Base-by-base conservation (phyloP, 2,888 invertebrate species). In the Clepsis dumicolana region DNA sequence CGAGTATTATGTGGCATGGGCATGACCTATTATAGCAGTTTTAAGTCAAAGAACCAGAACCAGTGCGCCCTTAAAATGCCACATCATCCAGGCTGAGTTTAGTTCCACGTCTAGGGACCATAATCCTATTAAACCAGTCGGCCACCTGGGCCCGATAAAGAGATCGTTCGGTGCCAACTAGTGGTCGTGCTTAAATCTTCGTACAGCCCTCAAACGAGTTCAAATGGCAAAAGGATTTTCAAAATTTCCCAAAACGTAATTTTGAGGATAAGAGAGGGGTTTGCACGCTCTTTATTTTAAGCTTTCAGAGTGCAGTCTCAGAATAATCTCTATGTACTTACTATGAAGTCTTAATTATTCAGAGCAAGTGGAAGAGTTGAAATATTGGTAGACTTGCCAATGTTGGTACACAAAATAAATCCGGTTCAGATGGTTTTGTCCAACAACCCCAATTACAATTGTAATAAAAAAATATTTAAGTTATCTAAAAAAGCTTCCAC, bases 111-210 rank as follows among this genome's bases (percentile, higher is more conserved):
- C 65, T 71, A 69, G 66, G 73, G 72, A 70, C 73, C 70, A 71
- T 82, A 82, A 82, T 82, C 82, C 77, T 78, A 77, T 80, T 79
- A 81, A 70, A 71, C 41, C 48, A 52, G 72, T 64, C 60, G 62
- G 60, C 63, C 80, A 79, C 76, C 76, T 76, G 82, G 77, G 81
- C 57, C 74, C 77, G 70, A 80, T 82, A 80, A 80, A 78, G 70
- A 76, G 71, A 74, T 76, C 71, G 62, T 63, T 57, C 61, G 66
- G 72, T 57, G 53, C 66, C 41, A 70, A 70, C 62, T 70, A 69
- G 66, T 64, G 68, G 41, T 60, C 56, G 16, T 64, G 35, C 50
- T 63, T 57, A 68, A 68, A 59, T 68, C 68, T 62, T 38, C 48
- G 21, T 29, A 29, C 21, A 32, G 32, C 29, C 21, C 64, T 44